A percentile compares a stretch with the other conserved stretches of the same genome.
These are phyloP conservation scores for Lochmaea crataegi DNA, from an alignment of 2,888 invertebrate genomes.

Conservation along the genomic window DNA sequence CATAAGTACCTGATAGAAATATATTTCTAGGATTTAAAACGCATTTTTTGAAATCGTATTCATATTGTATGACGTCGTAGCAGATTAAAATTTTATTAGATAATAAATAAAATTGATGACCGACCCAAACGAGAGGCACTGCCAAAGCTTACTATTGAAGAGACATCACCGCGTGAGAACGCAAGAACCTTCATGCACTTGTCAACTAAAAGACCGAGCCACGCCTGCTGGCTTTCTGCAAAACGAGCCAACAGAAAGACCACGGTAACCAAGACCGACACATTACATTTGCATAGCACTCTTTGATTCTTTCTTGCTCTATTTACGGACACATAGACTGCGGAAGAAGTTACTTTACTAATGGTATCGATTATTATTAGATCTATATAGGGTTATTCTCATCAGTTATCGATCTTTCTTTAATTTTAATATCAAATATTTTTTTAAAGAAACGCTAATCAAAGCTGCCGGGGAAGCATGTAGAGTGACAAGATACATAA, in stretches of 20 bases:
- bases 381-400: slow-evolving; percentile 10
- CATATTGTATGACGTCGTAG: too few relatives aligned
- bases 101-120: background rate
- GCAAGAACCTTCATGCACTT: slow-evolving; percentile 48
- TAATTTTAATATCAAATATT: too few relatives aligned
- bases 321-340: slow-evolving; percentile 21
- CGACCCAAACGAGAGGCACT: slow-evolving; percentile 14
- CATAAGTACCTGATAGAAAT: too few relatives aligned
- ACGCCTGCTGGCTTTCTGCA: slow-evolving; percentile 42
- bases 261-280: slow-evolving; percentile 25
- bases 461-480: too few relatives aligned
- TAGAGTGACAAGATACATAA: too few relatives aligned
- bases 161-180: slow-evolving; percentile 48
- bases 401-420: background rate
- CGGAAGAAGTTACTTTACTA: slow-evolving; percentile 21
- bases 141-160: slow-evolving; percentile 22
- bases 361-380: slow-evolving; percentile 15
- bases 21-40: too few relatives aligned
- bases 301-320: slow-evolving; percentile 25
- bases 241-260: slow-evolving; percentile 34
- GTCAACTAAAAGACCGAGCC: slow-evolving; percentile 46
- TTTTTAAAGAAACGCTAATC: too few relatives aligned
- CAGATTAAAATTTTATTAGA: too few relatives aligned
- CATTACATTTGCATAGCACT: slow-evolving; percentile 27
- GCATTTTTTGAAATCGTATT: too few relatives aligned